These are phyloP conservation scores for Neoseiulus cucumeris DNA, from an alignment of 1,140 invertebrate genomes.

Conservation along the genomic window DNA sequence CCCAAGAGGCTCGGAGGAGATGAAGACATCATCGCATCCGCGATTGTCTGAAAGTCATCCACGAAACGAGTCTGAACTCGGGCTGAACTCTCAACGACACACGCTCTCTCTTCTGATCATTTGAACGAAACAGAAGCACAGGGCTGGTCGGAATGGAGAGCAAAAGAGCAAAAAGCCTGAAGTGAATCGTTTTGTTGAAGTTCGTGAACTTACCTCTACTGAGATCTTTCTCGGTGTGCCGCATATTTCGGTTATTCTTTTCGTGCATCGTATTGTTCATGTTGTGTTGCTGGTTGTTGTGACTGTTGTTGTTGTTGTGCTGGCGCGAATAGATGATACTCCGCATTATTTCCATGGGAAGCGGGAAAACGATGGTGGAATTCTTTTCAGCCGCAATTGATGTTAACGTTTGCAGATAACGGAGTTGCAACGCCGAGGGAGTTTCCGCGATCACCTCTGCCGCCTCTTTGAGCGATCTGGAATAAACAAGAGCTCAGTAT, in stretches of 20 bases:
- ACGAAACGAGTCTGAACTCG: too few species aligned
- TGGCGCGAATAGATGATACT: slow-evolving; percentile 4
- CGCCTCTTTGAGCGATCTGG: slow-evolving; percentile 35
- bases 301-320: background rate
- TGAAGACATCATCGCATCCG: too few species aligned
- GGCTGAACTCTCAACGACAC: too few species aligned
- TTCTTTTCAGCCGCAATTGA: slow-evolving; percentile 29
- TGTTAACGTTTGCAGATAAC: slow-evolving; percentile 29
- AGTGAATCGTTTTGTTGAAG: too few species aligned
- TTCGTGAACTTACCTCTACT: slow-evolving; percentile 7
- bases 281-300: background rate
- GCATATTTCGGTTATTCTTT: slow-evolving; percentile 11
- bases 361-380: slow-evolving; percentile 27
- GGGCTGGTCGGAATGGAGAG: too few species aligned
- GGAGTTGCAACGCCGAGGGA: slow-evolving; percentile 27
- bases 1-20: too few species aligned
- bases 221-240: slow-evolving; percentile 5
- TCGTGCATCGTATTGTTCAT: background rate
- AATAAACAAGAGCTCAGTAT: background rate
- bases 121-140: too few species aligned
- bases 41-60: too few species aligned
- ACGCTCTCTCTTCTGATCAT: too few species aligned
- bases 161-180: too few species aligned
- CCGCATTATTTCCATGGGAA: slow-evolving; percentile 23
- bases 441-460: slow-evolving; percentile 34